These are phyloP conservation scores for Drosophila borealis DNA, from an alignment of 2,888 invertebrate genomes.

Conservation along the genomic window DNA sequence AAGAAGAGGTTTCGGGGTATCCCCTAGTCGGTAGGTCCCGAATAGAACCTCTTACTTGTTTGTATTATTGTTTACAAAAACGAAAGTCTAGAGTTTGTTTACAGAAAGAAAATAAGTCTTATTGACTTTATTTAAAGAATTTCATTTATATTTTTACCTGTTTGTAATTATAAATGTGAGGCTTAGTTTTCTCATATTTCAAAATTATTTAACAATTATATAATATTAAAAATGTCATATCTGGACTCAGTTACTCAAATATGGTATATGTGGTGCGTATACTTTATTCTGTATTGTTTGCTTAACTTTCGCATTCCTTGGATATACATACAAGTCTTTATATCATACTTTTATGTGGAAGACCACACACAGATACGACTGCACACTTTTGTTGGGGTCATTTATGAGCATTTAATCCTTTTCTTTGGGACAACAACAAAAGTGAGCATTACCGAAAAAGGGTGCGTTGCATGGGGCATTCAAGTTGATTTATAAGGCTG, in stretches of 20 bases:
- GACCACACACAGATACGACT: constrained; percentile 42
- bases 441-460: constrained; percentile 48
- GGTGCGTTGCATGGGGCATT: constrained; percentile 66
- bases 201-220: no score
- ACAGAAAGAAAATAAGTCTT: background rate
- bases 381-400: constrained; percentile 47
- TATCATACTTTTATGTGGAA: constrained; percentile 11
- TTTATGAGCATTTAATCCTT: constrained; percentile 74
- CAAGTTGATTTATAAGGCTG: constrained; percentile 67
- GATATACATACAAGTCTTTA: constrained; percentile 31
- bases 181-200: no score
- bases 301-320: constrained; percentile 46
- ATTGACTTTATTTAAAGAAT: background rate
- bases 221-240: no score
- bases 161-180: background rate
- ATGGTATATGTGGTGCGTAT: no score
- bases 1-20: no score
- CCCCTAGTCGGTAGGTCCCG: no score
- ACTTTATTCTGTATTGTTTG: background rate
- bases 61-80: background rate
- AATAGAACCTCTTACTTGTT: no score
- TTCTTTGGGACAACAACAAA: constrained; percentile 38
- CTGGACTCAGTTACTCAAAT: background rate
- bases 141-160: background rate
- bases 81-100: background rate